Conservation (phyloP, 2,113 vertebrate species). For the Cichladusa arquata region DNA sequence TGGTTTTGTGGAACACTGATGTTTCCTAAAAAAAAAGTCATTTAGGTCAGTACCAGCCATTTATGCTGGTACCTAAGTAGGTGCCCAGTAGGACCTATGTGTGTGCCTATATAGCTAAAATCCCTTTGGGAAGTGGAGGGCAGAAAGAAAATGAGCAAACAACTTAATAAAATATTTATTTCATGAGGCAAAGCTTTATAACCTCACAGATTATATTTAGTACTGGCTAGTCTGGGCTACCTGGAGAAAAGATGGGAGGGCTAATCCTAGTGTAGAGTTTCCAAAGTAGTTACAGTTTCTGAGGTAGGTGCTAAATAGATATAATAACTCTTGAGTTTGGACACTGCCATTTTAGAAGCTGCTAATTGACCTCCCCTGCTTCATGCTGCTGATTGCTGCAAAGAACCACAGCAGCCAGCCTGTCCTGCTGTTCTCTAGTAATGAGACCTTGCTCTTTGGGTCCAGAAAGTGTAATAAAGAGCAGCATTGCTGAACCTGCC, state of each 20-base stretch:
- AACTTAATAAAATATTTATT: neutral
- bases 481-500: neutral
- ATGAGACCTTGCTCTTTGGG: neutral
- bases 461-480: neutral
- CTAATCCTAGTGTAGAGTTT: neutral
- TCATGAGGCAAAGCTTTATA: neutral
- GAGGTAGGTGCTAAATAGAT: neutral
- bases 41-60: neutral
- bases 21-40: neutral
- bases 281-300: neutral
- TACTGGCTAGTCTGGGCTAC: neutral
- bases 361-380: neutral
- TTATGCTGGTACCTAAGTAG: neutral
- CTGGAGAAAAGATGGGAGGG: neutral
- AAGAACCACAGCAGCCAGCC: fast-evolving
- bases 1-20: neutral
- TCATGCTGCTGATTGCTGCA: neutral
- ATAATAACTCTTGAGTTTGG: neutral
- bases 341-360: neutral
- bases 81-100: neutral
- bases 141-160: neutral
- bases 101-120: neutral
- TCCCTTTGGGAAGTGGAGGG: neutral
- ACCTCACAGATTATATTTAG: neutral
- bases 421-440: neutral